Base-by-base conservation (phyloP, 1,140 invertebrate genomes). In the Drosophila nannoptera region DNA sequence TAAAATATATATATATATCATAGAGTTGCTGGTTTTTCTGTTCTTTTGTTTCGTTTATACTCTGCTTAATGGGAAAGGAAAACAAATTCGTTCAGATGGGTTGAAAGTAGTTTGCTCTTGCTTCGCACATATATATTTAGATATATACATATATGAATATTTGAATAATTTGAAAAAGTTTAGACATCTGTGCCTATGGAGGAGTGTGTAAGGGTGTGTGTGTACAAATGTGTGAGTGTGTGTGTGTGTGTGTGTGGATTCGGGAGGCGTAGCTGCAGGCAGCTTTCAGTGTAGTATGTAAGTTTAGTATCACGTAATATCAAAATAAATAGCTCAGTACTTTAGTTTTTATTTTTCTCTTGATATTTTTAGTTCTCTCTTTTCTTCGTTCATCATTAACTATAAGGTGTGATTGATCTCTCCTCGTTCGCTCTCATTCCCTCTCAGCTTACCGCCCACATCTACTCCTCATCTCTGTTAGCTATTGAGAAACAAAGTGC, bases 271-370 rank as follows among this genome's bases (percentile, higher is more conserved):
- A 76, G 73, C 78, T 83, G 80, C 73, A 73, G 69, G 76, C 80
- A 76, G 65, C 76, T 78, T 80, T 69, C 52, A 80, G 50, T 72
- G 46, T 70, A 60, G 62, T 72, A 75, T 73, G 72, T 75, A 73
- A 80, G 80, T 86, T 83, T 84, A 83, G 80, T 83, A 83, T 83
- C 80, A 83, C 80, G 80, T 80, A 86, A 83, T 86, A 84, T 83
- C 76, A 83, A 83, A 76, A 83, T 67, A 76, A 83, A 68, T 76
- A 72, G 68, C 62, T 83, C 80, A 83, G 80, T 83, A 84, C 80
- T 68, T 75, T 63, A 22, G 48, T 66, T 66, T 53, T 48, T 35
- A 9, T 56, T 58, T 22, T 42, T 33, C 14, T 49, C 11, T 45
- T 56, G 11, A 12, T 59, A 7, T 64, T 63, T 40, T 48, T 29